phyloP scores from a whole-genome alignment of 2,113 vertebrate species.

The Copsychus sechellarum region DNA sequence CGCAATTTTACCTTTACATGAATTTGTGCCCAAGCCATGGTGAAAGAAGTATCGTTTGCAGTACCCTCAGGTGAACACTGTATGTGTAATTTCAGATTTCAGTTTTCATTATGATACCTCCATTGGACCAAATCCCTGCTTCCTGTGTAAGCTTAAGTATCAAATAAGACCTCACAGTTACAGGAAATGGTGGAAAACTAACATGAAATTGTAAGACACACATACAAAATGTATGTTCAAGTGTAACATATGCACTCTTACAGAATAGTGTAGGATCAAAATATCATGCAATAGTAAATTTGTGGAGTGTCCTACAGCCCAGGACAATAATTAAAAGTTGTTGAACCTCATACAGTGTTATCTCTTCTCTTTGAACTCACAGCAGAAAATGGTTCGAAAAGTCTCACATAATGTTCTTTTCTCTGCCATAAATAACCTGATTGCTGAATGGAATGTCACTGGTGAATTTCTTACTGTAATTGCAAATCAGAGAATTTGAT shows the following conservation, averaged over 20 bases:
- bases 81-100: background rate
- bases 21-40: background rate
- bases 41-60: background rate
- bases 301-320: background rate
- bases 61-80: background rate
- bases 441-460: background rate
- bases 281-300: background rate
- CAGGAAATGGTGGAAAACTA: background rate
- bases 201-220: background rate
- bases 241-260: background rate
- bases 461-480: background rate
- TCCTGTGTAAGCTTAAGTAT: background rate
- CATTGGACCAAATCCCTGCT: background rate
- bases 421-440: background rate
- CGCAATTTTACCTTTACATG: background rate
- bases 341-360: background rate
- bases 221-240: background rate
- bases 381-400: background rate
- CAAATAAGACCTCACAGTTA: background rate
- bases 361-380: background rate
- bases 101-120: background rate
- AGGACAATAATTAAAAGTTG: background rate
- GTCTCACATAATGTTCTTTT: background rate
- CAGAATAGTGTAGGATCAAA: background rate
- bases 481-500: background rate